Evolutionary conservation across 2,113 vertebrate genomes (phyloP).

Genomic region (Oncorhynchus keta): DNA sequence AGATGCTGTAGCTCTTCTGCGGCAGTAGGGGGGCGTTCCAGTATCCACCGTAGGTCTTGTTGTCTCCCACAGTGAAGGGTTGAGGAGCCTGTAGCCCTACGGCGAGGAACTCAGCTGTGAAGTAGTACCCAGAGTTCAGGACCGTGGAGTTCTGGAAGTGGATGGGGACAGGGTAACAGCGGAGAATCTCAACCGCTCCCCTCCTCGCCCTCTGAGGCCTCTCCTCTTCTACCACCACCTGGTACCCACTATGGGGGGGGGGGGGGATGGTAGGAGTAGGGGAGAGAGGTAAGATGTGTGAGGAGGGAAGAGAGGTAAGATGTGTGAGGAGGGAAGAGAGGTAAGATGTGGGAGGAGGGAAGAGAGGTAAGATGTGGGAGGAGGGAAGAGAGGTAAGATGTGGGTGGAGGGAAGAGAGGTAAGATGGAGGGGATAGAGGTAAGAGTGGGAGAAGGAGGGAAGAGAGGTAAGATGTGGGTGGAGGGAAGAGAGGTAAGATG

Average conservation of each 20-base stretch:
- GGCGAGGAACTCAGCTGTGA: slow-evolving; percentile 91
- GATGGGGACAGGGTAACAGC: slow-evolving; percentile 93
- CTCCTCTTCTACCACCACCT: slow-evolving; percentile 96
- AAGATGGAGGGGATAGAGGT: no score
- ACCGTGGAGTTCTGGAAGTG: slow-evolving; percentile 92
- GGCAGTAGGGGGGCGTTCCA: slow-evolving; percentile 96
- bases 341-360: no score
- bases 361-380: no score
- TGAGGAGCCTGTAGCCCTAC: slow-evolving; percentile 81
- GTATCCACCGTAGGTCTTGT: slow-evolving; percentile 93
- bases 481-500: no score
- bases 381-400: no score
- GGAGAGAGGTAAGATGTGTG: no score
- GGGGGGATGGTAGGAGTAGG: background rate
- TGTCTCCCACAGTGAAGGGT: slow-evolving; percentile 93
- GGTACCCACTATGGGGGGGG: slow-evolving; percentile 92
- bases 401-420: no score
- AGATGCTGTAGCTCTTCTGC: slow-evolving; percentile 98
- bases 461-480: no score
- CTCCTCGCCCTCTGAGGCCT: slow-evolving; percentile 86
- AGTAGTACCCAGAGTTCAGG: slow-evolving; percentile 91
- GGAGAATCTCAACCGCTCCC: slow-evolving; percentile 89
- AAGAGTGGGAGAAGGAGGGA: no score
- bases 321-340: no score
- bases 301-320: no score